phyloP scores from a whole-genome alignment of 2,797 vertebrate species.

The Salarias fasciatus region DNA sequence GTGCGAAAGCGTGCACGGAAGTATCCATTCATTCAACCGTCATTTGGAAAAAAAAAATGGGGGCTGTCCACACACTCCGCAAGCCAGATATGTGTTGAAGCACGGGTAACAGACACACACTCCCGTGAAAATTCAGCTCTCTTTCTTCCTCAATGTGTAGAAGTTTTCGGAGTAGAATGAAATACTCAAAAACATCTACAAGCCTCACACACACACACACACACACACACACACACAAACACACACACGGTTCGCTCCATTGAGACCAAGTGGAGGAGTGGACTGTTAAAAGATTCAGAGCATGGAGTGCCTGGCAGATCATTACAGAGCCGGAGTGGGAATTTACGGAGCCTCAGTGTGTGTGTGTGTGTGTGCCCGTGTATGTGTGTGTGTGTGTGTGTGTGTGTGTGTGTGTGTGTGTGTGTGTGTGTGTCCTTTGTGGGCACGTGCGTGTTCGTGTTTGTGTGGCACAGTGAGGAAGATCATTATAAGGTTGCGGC shows the following conservation, averaged over 20 bases:
- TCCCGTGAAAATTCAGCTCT: too few species aligned
- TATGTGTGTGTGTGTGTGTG: neutral
- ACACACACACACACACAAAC: too few species aligned
- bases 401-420: conserved; percentile 15
- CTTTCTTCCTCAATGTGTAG: too few species aligned
- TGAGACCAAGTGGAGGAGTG: conserved; percentile 45
- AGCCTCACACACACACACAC: neutral
- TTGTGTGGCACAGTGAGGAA: conserved; percentile 17
- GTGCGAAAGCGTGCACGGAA: too few species aligned
- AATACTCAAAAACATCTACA: neutral
- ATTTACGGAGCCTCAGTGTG: conserved; percentile 30
- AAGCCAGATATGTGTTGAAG: too few species aligned
- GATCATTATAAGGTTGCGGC: conserved; percentile 69
- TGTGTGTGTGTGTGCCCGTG: conserved; percentile 15
- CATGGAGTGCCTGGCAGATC: conserved; percentile 59
- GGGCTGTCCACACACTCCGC: too few species aligned
- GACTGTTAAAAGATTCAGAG: conserved; percentile 65
- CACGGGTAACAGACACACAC: too few species aligned
- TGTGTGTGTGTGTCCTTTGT: conserved; percentile 1
- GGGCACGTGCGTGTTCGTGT: conserved; percentile 4
- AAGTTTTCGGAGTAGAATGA: too few species aligned
- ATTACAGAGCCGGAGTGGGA: conserved; percentile 58
- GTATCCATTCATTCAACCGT: too few species aligned
- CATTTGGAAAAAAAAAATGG: too few species aligned
- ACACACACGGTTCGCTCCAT: conserved; percentile 7